Evolutionary conservation across 2,113 vertebrate genomes (phyloP).

Genomic region (Benitochromis conjunctus): DNA sequence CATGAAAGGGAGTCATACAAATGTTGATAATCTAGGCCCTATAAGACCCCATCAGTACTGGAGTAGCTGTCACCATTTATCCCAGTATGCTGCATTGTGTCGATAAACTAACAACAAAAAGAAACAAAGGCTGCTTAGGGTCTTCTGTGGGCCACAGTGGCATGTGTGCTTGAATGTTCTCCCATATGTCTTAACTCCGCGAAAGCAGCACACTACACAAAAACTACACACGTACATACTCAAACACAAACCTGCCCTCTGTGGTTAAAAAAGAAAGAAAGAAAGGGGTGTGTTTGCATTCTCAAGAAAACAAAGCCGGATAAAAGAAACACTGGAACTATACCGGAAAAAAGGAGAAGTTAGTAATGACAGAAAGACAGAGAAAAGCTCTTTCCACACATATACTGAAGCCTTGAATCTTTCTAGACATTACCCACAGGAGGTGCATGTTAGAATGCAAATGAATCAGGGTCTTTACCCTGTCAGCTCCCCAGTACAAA

Average conservation of each 20-base stretch:
- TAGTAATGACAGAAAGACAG: neutral
- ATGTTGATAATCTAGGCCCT: conserved; percentile 37
- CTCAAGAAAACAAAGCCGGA: neutral
- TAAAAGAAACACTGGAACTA: neutral
- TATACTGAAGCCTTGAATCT: neutral
- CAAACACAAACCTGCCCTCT: neutral
- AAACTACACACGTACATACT: neutral
- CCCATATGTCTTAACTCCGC: neutral
- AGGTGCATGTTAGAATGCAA: neutral
- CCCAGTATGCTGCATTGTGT: conserved; percentile 25
- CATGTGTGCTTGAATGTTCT: neutral
- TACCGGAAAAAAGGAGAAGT: neutral
- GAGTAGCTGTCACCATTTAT: conserved; percentile 34
- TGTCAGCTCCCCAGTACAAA: neutral
- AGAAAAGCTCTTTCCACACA: neutral
- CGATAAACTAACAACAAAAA: conserved; percentile 38
- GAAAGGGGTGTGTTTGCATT: neutral
- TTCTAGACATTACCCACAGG: neutral
- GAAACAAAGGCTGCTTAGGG: neutral
- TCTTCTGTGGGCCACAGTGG: neutral
- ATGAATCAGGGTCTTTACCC: neutral
- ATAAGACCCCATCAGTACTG: neutral
- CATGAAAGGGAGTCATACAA: conserved; percentile 35
- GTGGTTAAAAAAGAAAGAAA: neutral
- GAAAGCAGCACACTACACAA: neutral